Evolutionary conservation across 2,113 vertebrate genomes (phyloP).

Genomic region (Phocoena sinus): DNA sequence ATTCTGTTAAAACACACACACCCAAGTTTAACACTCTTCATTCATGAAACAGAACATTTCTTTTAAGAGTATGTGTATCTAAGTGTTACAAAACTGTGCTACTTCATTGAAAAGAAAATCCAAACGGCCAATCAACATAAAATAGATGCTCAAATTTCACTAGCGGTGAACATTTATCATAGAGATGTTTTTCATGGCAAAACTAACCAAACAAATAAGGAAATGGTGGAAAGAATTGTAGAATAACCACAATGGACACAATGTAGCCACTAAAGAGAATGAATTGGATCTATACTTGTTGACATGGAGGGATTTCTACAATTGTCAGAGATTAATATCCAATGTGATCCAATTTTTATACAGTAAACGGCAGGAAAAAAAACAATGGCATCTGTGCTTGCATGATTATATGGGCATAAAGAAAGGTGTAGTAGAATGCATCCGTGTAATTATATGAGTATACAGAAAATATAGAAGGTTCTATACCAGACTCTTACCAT

Average conservation of each 20-base stretch:
- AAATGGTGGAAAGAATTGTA: not conserved
- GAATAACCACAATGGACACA: not conserved
- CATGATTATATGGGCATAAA: fast-evolving
- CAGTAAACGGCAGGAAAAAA: not conserved
- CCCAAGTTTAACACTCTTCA: not conserved
- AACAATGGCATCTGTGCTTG: fast-evolving
- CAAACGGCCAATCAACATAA: not conserved
- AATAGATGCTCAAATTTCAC: not conserved
- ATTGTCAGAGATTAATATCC: not conserved
- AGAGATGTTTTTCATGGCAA: not conserved
- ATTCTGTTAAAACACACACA: not conserved
- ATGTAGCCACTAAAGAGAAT: not conserved
- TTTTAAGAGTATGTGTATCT: not conserved
- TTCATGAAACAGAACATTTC: not conserved
- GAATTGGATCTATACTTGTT: fast-evolving
- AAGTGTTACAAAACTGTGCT: not conserved
- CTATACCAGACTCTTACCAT: fast-evolving
- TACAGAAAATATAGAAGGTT: not conserved
- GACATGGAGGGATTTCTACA: not conserved
- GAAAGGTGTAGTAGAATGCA: fast-evolving
- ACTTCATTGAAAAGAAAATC: not conserved
- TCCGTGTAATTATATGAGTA: not conserved
- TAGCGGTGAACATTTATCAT: not conserved
- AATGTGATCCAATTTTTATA: not conserved
- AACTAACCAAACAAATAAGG: not conserved